Evolutionary conservation across 2,888 invertebrate species (phyloP).

Genomic region (Leucoma salicis): DNA sequence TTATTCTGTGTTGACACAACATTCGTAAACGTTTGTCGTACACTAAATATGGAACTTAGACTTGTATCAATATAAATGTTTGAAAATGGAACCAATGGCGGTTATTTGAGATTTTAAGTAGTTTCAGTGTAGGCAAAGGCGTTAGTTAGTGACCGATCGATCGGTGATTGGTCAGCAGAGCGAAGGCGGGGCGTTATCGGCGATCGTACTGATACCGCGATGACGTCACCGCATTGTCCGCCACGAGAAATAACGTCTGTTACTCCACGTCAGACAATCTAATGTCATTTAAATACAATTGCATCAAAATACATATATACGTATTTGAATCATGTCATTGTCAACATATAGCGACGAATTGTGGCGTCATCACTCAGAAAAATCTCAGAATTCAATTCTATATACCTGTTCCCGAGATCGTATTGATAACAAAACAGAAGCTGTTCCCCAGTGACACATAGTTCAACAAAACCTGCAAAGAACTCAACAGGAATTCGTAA

Average conservation of each 20-base stretch:
- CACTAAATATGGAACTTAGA: slow-evolving; percentile 27
- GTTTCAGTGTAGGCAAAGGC: slow-evolving; percentile 26
- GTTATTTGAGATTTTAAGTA: slow-evolving; percentile 30
- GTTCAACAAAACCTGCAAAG: slow-evolving; percentile 33
- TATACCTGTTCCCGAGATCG: slow-evolving; percentile 1
- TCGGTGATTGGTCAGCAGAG: slow-evolving; percentile 68
- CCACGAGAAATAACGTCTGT: slow-evolving; percentile 22
- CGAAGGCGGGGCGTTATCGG: slow-evolving; percentile 69
- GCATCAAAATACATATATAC: slow-evolving; percentile 3
- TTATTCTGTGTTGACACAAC: slow-evolving; percentile 47
- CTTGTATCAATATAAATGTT: slow-evolving; percentile 30
- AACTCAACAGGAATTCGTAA: slow-evolving; percentile 48
- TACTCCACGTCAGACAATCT: slow-evolving; percentile 12
- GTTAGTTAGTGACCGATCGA: slow-evolving; percentile 70
- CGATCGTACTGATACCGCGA: slow-evolving; percentile 41
- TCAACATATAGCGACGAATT: not conserved
- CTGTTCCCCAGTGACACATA: slow-evolving; percentile 25
- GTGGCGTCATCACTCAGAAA: not conserved
- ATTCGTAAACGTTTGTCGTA: slow-evolving; percentile 30
- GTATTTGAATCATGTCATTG: not conserved
- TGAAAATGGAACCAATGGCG: slow-evolving; percentile 29
- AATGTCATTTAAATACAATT: slow-evolving; percentile 29
- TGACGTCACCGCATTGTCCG: slow-evolving; percentile 54
- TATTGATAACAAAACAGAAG: slow-evolving; percentile 19
- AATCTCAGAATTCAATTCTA: not conserved